Percentiles rank a stretch among this genome's conserved stretches.
Conservation (phyloP, 2,113 vertebrate genomes). For the Acanthisitta chloris region DNA sequence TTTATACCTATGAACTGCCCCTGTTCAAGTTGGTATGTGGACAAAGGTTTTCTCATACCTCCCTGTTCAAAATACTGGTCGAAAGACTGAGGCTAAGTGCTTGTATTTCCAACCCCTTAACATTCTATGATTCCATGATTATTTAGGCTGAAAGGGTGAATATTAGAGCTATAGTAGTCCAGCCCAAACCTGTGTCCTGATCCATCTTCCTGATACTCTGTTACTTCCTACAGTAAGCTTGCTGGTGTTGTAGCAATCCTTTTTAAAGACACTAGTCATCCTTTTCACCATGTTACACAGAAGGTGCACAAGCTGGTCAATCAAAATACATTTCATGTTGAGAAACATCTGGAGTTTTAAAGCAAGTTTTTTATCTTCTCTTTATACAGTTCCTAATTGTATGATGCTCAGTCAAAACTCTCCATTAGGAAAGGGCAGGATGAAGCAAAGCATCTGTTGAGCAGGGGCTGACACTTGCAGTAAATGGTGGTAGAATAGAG, state of each 20-base stretch:
- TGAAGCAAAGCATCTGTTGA: background rate
- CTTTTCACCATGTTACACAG: background rate
- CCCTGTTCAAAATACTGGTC: background rate
- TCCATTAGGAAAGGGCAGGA: background rate
- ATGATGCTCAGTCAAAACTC: background rate
- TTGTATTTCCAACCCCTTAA: no score
- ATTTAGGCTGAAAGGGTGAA: background rate
- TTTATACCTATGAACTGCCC: background rate
- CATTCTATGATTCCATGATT: no score
- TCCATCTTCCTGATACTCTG: background rate
- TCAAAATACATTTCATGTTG: background rate
- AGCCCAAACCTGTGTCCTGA: background rate
- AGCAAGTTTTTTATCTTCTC: background rate
- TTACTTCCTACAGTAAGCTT: background rate
- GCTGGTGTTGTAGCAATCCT: background rate
- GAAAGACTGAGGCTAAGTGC: background rate
- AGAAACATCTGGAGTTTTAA: background rate
- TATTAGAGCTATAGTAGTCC: background rate
- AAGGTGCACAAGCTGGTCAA: background rate
- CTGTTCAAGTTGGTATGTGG: background rate
- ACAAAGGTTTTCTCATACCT: background rate
- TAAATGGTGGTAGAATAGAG: background rate
- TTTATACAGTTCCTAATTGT: background rate
- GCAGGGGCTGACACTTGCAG: background rate
- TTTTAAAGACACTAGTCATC: background rate